These are phyloP conservation scores for Thunnus thynnus DNA, from an alignment of 2,113 vertebrate species.

Conservation along the genomic window DNA sequence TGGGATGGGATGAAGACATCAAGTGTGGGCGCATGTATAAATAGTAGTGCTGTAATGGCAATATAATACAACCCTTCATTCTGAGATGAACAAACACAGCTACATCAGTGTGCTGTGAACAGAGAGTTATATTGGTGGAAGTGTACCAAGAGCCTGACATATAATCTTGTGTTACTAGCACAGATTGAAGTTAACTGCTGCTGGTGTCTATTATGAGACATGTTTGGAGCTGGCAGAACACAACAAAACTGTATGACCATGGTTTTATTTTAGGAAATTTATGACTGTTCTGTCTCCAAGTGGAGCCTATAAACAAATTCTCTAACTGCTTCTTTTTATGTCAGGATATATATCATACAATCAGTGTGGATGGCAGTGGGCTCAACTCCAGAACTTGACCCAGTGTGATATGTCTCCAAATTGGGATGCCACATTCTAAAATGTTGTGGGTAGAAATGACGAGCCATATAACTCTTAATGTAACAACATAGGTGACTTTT, in stretches of 20 bases:
- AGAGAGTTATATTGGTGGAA: conserved; percentile 34
- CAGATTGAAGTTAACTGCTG: conserved; percentile 51
- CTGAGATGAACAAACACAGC: conserved; percentile 45
- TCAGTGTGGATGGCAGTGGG: not conserved
- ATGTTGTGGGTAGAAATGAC: no score
- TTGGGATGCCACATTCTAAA: not conserved
- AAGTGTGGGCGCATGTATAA: conserved; percentile 59
- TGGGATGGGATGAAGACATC: conserved; percentile 68
- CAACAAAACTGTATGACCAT: conserved; percentile 24
- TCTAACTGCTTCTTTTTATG: conserved; percentile 20
- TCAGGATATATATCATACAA: conserved; percentile 24
- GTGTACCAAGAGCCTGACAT: conserved; percentile 51
- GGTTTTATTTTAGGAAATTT: conserved; percentile 55
- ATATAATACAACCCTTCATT: conserved; percentile 37
- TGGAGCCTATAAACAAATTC: conserved; percentile 40
- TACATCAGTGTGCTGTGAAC: conserved; percentile 26
- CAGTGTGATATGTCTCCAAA: conserved; percentile 6
- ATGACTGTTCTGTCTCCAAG: conserved; percentile 42
- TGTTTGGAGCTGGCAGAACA: conserved; percentile 44
- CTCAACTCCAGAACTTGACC: conserved; percentile 16
- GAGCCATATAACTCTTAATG: no score
- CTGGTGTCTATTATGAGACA: conserved; percentile 48
- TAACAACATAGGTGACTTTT: no score
- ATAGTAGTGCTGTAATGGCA: conserved; percentile 52
- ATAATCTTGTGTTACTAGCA: conserved; percentile 41